These are phyloP conservation scores for Micropterix aruncella DNA, from an alignment of 2,888 invertebrate genomes.

Conservation along the genomic window DNA sequence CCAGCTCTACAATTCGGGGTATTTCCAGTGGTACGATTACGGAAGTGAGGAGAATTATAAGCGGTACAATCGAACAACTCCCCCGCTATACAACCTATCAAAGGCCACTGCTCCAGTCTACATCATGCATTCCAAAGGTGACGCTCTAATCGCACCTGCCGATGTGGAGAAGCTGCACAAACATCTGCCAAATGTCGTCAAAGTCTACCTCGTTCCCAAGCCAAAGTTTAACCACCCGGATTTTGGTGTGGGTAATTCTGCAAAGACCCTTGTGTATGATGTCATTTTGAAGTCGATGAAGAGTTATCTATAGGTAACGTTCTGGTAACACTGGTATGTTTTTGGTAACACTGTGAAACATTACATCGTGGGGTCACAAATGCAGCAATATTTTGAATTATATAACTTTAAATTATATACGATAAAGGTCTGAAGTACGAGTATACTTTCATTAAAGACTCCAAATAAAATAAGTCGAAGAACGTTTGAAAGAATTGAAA, in stretches of 20 bases:
- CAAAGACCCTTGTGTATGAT: slow-evolving; percentile 22
- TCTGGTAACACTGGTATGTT: too few relatives aligned
- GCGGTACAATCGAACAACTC: slow-evolving; percentile 18
- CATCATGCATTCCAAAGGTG: slow-evolving; percentile 33
- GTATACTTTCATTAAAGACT: too few relatives aligned
- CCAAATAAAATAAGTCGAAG: too few relatives aligned
- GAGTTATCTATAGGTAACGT: too few relatives aligned
- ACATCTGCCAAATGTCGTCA: slow-evolving; percentile 35
- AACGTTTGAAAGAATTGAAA: too few relatives aligned
- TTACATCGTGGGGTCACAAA: too few relatives aligned
- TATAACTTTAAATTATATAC: too few relatives aligned
- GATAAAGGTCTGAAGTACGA: too few relatives aligned
- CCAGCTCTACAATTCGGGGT: slow-evolving; percentile 25
- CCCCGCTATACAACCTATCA: slow-evolving; percentile 22
- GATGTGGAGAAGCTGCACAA: slow-evolving; percentile 39
- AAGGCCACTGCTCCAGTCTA: slow-evolving; percentile 22
- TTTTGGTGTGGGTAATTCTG: slow-evolving; percentile 24
- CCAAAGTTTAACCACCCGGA: slow-evolving; percentile 30
- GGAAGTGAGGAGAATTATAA: slow-evolving; percentile 19
- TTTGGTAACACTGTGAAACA: too few relatives aligned
- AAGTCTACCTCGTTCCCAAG: slow-evolving; percentile 38
- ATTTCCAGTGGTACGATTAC: slow-evolving; percentile 23
- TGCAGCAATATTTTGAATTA: too few relatives aligned
- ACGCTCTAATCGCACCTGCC: slow-evolving; percentile 45
- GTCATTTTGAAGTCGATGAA: slow-evolving; percentile 18